Conservation (phyloP, 2,797 vertebrate genomes). For the Oreochromis mossambicus region DNA sequence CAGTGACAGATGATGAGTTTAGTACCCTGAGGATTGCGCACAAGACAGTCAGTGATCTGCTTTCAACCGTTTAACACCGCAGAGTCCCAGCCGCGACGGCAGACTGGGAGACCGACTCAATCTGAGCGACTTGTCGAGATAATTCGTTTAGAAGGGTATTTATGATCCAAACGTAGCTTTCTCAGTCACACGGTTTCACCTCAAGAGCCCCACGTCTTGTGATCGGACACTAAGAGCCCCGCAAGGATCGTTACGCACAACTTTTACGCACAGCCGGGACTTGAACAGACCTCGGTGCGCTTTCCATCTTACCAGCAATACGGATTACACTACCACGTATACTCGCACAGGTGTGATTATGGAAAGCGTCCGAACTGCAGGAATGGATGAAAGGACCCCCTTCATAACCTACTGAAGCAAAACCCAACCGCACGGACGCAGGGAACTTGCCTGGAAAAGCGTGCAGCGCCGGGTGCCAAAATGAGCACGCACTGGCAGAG, state of each 20-base stretch:
- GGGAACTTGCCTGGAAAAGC: constrained; percentile 54
- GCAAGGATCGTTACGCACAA: constrained; percentile 52
- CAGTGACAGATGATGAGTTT: constrained; percentile 68
- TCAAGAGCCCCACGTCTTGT: neutral
- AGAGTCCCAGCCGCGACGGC: constrained; percentile 10
- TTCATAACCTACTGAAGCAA: constrained; percentile 29
- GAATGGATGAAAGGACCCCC: constrained; percentile 40
- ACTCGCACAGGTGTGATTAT: constrained; percentile 60
- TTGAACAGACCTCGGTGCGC: constrained; percentile 17
- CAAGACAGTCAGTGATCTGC: constrained; percentile 65
- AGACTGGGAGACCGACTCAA: neutral
- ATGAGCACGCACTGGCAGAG: constrained; percentile 63
- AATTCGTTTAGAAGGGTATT: neutral
- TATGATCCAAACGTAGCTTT: neutral
- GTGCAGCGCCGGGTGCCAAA: constrained; percentile 59
- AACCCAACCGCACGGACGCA: constrained; percentile 11
- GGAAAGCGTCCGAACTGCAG: constrained; percentile 14
- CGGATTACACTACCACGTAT: neutral
- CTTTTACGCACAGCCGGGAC: constrained; percentile 62
- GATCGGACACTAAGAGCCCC: neutral
- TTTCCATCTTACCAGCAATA: neutral
- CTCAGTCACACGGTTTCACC: neutral
- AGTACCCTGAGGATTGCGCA: constrained; percentile 66
- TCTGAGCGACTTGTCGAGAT: constrained; percentile 17
- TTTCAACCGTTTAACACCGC: constrained; percentile 51